Base-by-base conservation (phyloP, 2,797 vertebrate species). In the Fratercula arctica region DNA sequence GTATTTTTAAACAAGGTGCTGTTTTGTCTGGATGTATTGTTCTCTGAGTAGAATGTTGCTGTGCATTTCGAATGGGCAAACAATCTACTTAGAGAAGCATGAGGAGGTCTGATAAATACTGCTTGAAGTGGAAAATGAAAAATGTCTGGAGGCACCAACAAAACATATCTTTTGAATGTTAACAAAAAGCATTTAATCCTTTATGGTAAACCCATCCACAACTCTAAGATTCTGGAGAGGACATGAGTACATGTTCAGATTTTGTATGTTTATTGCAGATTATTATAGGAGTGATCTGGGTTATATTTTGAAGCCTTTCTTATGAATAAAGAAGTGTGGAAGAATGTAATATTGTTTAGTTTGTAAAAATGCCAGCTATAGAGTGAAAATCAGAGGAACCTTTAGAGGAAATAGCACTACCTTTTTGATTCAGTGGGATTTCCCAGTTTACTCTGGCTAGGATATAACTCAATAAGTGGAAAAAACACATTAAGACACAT, bases 1-100 rank as follows among this genome's bases (percentile, higher is more conserved):
- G 79, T 93, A 93, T 94, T 95, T 96, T 96, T 97, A 90, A 97
- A 76, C 70, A 87, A 70, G 75, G 48, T 89, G 75, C 33, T 91
- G 74, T n/a, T 92, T 87, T 82, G 73, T 54, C 68, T 87, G 89
- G 64, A 7, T 43, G 3, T 69, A 83, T 95, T 96, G 86, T 95
- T 96, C 67, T 81, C 45, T 3, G 68, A 72, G 84, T 29, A 80
- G 64, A 77, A 89, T 25, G 70, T 74, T 77, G 92, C 86, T 72
- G 78, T 89, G 93, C 88, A 83, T 96, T 85, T 70, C 5, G 8
- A 87, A 87, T 87, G 86, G 93, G 81, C 72, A 85, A 26, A n/a
- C 43, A 90, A 86, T 77, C 81, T 75, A 87, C 84, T 93, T 83
- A 95, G 82, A 83, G 79, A 64, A 82, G 77, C 53, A 3, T 15